Percentiles rank a stretch among this genome's conserved stretches.
Conservation (phyloP, 2,113 vertebrate genomes). For the Chascanopsetta lugubris region DNA sequence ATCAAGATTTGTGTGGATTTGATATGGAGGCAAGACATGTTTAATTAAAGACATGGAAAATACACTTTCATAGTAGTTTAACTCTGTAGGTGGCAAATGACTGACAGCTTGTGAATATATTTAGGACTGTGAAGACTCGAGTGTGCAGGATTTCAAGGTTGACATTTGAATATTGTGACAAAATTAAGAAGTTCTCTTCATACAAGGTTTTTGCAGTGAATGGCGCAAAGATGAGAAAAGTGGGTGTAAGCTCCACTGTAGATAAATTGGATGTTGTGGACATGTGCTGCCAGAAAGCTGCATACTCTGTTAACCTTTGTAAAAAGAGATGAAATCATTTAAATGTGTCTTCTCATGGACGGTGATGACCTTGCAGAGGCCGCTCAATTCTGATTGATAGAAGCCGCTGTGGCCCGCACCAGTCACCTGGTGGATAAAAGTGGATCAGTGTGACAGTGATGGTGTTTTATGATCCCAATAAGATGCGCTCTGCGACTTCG, state of each 20-base stretch:
- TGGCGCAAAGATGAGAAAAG: neutral
- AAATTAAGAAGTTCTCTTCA: slow-evolving; percentile 1
- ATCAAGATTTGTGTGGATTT: too few species aligned
- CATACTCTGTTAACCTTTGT: slow-evolving; percentile 37
- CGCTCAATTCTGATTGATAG: slow-evolving; percentile 41
- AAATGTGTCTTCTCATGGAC: slow-evolving; percentile 21
- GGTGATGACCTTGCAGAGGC: slow-evolving; percentile 16
- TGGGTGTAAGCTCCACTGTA: neutral
- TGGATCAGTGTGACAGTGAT: slow-evolving; percentile 67
- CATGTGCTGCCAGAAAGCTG: slow-evolving; percentile 38
- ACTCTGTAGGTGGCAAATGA: too few species aligned
- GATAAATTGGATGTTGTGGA: neutral
- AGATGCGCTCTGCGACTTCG: slow-evolving; percentile 36
- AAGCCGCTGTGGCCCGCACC: slow-evolving; percentile 34
- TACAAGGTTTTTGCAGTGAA: neutral
- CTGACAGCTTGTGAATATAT: neutral
- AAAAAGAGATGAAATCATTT: slow-evolving; percentile 40
- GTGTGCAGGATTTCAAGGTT: neutral
- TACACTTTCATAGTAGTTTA: too few species aligned
- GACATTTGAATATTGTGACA: neutral
- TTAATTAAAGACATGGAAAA: too few species aligned
- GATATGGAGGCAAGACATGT: too few species aligned
- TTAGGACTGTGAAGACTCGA: neutral
- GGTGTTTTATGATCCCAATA: slow-evolving; percentile 71
- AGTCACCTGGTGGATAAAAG: slow-evolving; percentile 64